Conservation (phyloP, 2,797 vertebrate genomes). For the Malurus splendens region DNA sequence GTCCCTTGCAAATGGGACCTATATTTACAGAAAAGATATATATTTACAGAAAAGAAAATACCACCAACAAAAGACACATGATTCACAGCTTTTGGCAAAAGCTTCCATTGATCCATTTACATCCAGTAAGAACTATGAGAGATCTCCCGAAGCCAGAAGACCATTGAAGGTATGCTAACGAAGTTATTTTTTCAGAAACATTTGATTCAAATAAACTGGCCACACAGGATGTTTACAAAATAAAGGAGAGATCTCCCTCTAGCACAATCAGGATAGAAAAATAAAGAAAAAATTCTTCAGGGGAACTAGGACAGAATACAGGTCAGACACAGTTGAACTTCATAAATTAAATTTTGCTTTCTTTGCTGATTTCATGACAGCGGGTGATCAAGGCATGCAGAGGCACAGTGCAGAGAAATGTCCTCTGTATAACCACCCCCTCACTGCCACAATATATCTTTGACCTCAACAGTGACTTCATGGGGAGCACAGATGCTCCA, state of each 20-base stretch:
- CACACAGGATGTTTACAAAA: constrained; percentile 28
- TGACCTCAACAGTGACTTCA: neutral
- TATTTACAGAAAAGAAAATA: neutral
- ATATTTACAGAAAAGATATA: neutral
- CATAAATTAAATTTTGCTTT: neutral
- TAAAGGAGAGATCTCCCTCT: neutral
- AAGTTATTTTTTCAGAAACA: constrained; percentile 17
- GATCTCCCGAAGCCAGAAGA: neutral
- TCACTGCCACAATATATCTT: neutral
- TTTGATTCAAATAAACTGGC: neutral
- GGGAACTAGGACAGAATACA: neutral
- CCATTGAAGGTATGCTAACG: neutral
- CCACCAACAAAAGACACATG: neutral
- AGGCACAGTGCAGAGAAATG: neutral
- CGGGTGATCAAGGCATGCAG: neutral
- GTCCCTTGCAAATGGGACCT: neutral
- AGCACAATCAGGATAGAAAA: neutral
- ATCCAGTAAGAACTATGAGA: neutral
- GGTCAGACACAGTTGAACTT: neutral
- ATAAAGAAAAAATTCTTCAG: neutral
- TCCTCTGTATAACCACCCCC: fast-evolving
- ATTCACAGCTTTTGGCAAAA: neutral
- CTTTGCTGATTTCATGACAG: neutral
- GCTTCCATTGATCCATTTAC: neutral
- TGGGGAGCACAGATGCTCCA: neutral